Evolutionary conservation across 2,113 vertebrate species (phyloP).

Genomic region (Malurus alboscapulatus): DNA sequence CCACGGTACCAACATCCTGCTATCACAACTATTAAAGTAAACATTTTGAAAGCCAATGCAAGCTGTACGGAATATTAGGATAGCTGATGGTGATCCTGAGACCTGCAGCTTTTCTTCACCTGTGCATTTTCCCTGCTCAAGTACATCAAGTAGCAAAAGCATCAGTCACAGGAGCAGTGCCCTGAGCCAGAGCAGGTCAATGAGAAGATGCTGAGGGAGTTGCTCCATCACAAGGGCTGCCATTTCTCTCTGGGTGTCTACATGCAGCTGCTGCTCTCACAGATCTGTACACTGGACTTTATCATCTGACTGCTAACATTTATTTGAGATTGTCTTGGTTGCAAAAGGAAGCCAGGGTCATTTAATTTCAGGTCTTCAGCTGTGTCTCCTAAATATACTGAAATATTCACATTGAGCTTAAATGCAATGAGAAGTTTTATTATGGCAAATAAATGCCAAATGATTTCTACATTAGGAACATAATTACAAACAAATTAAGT

Average conservation of each 20-base stretch:
- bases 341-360: constrained; percentile 21
- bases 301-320: neutral
- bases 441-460: constrained; percentile 44
- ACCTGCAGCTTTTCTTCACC: neutral
- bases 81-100: neutral
- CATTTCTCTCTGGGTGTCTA: neutral
- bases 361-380: constrained; percentile 28
- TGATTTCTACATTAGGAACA: constrained; percentile 42
- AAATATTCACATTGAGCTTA: constrained; percentile 28
- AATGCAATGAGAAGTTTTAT: constrained; percentile 38
- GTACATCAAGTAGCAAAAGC: neutral
- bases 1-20: neutral
- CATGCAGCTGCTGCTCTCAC: neutral
- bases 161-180: neutral
- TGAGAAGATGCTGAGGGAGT: neutral
- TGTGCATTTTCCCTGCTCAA: neutral
- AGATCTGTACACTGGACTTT: neutral
- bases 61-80: neutral
- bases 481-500: constrained; percentile 44
- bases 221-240: neutral
- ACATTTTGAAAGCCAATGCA: neutral
- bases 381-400: neutral
- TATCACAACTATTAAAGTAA: neutral
- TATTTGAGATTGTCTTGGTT: constrained; percentile 1
- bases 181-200: neutral